Percentiles rank a stretch among this genome's conserved stretches.
phyloP scores from a whole-genome alignment of 2,888 invertebrate genomes.

The Phragmatobia fuliginosa region DNA sequence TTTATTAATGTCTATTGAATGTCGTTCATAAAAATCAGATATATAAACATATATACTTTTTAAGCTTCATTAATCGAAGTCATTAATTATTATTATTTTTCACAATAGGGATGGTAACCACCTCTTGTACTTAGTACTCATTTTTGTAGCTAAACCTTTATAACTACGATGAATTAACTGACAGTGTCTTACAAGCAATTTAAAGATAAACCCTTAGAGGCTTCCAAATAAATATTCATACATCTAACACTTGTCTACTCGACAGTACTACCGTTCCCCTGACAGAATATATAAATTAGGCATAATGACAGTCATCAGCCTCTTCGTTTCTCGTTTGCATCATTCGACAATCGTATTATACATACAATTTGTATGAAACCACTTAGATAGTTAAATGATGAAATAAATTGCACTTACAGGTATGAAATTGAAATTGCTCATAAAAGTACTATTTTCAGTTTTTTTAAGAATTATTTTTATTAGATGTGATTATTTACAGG shows the following conservation, averaged over 20 bases:
- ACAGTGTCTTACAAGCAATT: not conserved
- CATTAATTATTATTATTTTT: too few species aligned
- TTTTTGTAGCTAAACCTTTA: too few species aligned
- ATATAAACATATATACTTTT: too few species aligned
- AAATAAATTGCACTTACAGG: slow-evolving; percentile 54
- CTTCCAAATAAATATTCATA: not conserved
- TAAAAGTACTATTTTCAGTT: slow-evolving; percentile 27
- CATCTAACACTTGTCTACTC: slow-evolving; percentile 42
- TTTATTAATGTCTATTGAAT: too few species aligned
- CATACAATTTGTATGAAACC: slow-evolving; percentile 62
- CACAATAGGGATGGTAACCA: too few species aligned
- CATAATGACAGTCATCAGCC: slow-evolving; percentile 78
- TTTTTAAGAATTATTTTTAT: slow-evolving; percentile 4
- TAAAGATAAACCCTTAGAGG: not conserved
- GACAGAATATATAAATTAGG: slow-evolving; percentile 80
- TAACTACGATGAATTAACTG: not conserved
- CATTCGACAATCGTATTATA: slow-evolving; percentile 72
- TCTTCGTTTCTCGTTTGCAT: slow-evolving; percentile 74
- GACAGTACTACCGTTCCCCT: slow-evolving; percentile 65
- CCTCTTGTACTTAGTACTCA: too few species aligned
- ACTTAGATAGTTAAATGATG: slow-evolving; percentile 54
- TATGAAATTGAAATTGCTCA: slow-evolving; percentile 41
- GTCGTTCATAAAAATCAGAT: too few species aligned
- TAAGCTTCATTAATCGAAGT: too few species aligned
- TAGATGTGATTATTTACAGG: slow-evolving; percentile 1